Conservation (phyloP, 2,797 vertebrate species). For the Catamblyrhynchus diadema region DNA sequence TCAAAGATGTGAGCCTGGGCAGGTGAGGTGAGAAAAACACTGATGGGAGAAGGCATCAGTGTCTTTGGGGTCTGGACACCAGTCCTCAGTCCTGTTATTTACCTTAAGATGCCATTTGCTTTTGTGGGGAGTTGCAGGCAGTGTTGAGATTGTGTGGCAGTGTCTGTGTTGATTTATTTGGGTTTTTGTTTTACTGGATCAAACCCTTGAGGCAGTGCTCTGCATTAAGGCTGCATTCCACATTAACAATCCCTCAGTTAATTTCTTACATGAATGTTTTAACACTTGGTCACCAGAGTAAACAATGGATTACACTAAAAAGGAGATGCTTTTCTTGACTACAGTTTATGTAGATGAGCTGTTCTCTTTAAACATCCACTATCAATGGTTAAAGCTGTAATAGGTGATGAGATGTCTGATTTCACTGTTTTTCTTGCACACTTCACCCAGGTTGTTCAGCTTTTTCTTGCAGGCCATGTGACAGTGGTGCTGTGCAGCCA, state of each 20-base stretch:
- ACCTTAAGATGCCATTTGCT: not conserved
- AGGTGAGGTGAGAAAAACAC: not conserved
- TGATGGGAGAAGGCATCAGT: fast-evolving
- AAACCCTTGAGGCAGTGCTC: not conserved
- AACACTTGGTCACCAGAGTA: not conserved
- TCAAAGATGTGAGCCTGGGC: not conserved
- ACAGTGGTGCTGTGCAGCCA: fast-evolving
- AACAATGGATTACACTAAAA: not conserved
- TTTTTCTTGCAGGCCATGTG: not conserved
- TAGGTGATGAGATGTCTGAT: fast-evolving
- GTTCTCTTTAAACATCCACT: not conserved
- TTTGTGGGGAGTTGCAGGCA: not conserved
- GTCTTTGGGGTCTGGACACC: too few species aligned
- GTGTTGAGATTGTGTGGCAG: not conserved
- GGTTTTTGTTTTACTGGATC: not conserved
- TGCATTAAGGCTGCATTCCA: not conserved
- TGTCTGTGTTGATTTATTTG: not conserved
- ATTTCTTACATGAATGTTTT: not conserved
- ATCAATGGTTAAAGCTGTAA: not conserved
- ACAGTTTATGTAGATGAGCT: not conserved
- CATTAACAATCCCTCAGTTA: not conserved
- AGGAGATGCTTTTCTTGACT: not conserved
- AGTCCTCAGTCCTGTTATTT: not conserved
- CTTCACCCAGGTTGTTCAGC: not conserved
- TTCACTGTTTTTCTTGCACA: not conserved